phyloP scores from a whole-genome alignment of 1,140 invertebrate species.

The Bombus balteatus region DNA sequence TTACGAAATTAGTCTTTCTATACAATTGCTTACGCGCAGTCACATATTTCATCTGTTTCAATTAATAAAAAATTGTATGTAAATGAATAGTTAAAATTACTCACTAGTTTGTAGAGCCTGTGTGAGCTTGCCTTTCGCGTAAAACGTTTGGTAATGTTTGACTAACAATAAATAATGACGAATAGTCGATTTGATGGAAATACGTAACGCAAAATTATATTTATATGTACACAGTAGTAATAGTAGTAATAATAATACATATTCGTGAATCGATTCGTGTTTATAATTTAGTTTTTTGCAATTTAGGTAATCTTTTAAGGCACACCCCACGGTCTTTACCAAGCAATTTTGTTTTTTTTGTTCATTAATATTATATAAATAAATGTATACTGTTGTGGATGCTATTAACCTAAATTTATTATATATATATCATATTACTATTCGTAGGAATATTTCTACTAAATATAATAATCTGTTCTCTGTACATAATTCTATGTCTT shows the following conservation, averaged over 20 bases:
- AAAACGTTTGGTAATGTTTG: constrained; percentile 63
- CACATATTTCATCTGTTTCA: constrained; percentile 69
- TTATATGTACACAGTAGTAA: constrained; percentile 68
- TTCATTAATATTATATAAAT: constrained; percentile 76
- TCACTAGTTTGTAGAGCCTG: constrained; percentile 70
- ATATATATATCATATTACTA: constrained; percentile 57
- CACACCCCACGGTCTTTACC: constrained; percentile 78
- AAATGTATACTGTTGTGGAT: constrained; percentile 72
- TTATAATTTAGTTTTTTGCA: constrained; percentile 70
- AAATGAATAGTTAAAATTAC: constrained; percentile 74
- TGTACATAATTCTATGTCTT: constrained; percentile 82
- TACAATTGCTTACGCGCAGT: constrained; percentile 78
- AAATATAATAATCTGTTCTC: constrained; percentile 81
- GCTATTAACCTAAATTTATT: constrained; percentile 66
- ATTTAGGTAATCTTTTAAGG: constrained; percentile 76
- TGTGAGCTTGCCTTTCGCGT: constrained; percentile 67
- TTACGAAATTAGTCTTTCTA: constrained; percentile 83
- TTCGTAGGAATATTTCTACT: constrained; percentile 76
- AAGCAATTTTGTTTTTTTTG: constrained; percentile 70
- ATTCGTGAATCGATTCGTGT: constrained; percentile 54
- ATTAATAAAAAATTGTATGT: constrained; percentile 66
- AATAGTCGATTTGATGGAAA: constrained; percentile 69
- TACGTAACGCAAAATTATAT: constrained; percentile 68
- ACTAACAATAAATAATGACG: constrained; percentile 77
- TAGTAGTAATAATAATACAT: constrained; percentile 67